Percentiles rank a stretch among this genome's conserved stretches.
phyloP scores from a whole-genome alignment of 2,113 vertebrate genomes.

The Percina caprodes region DNA sequence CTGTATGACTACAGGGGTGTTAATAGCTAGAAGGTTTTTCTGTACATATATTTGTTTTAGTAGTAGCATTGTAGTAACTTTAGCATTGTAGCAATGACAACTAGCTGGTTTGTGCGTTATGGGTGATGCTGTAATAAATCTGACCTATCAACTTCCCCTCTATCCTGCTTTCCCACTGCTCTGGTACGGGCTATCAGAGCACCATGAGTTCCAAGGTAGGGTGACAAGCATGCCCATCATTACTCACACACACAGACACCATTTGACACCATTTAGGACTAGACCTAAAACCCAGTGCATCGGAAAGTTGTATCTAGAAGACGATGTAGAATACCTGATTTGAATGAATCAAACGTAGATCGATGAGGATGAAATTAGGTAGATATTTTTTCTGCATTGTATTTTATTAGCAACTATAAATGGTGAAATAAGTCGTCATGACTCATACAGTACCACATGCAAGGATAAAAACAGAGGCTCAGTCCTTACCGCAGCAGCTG shows the following conservation, averaged over 20 bases:
- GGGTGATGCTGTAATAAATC: slow-evolving; percentile 7
- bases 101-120: neutral
- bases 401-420: neutral
- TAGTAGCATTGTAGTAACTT: no score
- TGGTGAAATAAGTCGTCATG: neutral
- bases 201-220: slow-evolving; percentile 78
- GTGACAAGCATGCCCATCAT: neutral
- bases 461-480: neutral
- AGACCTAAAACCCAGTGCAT: neutral
- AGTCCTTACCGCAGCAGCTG: no score
- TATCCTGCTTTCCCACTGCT: slow-evolving; percentile 20
- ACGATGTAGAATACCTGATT: neutral
- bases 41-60: no score
- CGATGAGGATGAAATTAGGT: neutral
- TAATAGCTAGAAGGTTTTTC: no score
- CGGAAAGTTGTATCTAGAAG: neutral
- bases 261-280: neutral
- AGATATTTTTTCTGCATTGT: neutral
- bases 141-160: slow-evolving; percentile 21
- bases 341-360: no score
- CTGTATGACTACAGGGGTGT: no score
- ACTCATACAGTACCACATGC: neutral
- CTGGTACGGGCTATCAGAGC: slow-evolving; percentile 61
- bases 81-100: no score
- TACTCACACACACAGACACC: neutral